phyloP scores from a whole-genome alignment of 37 sponge, comb jelly and placozoan genomes.

The Dysidea cf. avara region DNA sequence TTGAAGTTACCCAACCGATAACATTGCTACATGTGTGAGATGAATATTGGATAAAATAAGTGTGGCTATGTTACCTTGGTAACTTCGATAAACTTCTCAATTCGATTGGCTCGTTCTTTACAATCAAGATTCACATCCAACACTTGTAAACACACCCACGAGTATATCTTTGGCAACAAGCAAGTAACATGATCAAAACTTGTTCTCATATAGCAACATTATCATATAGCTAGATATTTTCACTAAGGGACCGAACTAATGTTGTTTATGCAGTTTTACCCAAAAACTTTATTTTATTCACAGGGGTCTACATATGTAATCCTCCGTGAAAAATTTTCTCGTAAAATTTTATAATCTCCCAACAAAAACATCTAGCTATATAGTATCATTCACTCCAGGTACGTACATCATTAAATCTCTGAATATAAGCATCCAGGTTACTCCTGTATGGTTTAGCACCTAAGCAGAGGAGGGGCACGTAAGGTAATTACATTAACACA shows the following conservation, averaged over 20 bases:
- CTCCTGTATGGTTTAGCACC: slow-evolving; percentile 50
- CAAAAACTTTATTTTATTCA: no score
- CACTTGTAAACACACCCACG: neutral
- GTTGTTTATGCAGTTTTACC: no score
- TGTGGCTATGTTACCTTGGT: slow-evolving; percentile 49
- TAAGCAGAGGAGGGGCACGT: neutral
- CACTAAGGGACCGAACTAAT: neutral
- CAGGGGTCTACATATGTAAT: no score
- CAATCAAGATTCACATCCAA: neutral
- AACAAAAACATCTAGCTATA: neutral
- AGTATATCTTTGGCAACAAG: neutral
- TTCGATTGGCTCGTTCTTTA: slow-evolving; percentile 29
- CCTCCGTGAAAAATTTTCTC: no score
- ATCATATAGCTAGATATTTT: neutral
- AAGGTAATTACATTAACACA: neutral
- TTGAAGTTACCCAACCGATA: slow-evolving; percentile 74
- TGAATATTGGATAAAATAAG: neutral
- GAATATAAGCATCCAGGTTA: slow-evolving; percentile 79
- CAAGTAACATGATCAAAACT: neutral
- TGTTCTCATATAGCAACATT: slow-evolving; percentile 2
- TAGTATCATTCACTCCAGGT: neutral
- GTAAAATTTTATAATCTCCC: no score
- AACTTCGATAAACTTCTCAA: slow-evolving; percentile 81
- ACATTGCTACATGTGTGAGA: slow-evolving; percentile 53
- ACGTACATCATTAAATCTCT: slow-evolving; percentile 73